Percentiles rank a stretch among this genome's conserved stretches.
These are phyloP conservation scores for Thunnus albacares DNA, from an alignment of 2,797 vertebrate genomes.

Conservation along the genomic window DNA sequence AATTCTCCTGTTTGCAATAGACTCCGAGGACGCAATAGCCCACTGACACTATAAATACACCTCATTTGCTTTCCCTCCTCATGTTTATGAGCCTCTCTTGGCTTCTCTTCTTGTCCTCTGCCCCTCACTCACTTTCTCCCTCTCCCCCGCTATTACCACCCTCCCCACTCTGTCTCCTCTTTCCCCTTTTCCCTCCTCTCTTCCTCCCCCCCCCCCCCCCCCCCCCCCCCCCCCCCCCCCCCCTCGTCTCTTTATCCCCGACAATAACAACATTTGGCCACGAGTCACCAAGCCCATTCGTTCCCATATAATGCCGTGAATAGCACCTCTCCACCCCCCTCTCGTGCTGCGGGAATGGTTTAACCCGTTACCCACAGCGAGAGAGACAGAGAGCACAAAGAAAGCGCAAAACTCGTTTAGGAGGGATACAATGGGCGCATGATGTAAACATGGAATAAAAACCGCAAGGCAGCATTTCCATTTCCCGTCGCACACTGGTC, in stretches of 20 bases:
- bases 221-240: constrained; percentile 12
- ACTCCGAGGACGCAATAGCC: no score
- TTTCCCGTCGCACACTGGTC: constrained; percentile 32
- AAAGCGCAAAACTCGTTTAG: constrained; percentile 46
- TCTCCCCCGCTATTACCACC: not conserved
- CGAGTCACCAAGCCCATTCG: constrained; percentile 77
- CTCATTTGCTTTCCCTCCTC: not conserved
- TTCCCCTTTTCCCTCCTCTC: not conserved
- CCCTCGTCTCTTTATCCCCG: constrained; percentile 53
- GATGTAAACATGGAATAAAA: constrained; percentile 76
- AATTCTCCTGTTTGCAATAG: not conserved
- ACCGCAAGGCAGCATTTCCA: constrained; percentile 54
- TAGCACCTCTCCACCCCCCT: constrained; percentile 35
- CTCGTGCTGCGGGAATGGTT: constrained; percentile 73
- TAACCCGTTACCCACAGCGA: constrained; percentile 69
- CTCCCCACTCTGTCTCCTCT: not conserved
- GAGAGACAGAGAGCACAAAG: constrained; percentile 75
- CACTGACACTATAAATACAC: not conserved
- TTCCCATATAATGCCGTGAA: constrained; percentile 62
- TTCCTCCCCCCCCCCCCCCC: not conserved
- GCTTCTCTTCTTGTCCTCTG: no score
- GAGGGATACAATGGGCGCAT: constrained; percentile 40
- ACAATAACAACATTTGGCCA: constrained; percentile 83
- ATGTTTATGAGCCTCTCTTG: no score
- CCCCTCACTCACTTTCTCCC: constrained; percentile 3